Evolutionary conservation across 2,888 invertebrate species (phyloP).

Genomic region (Synanthedon myopaeformis): DNA sequence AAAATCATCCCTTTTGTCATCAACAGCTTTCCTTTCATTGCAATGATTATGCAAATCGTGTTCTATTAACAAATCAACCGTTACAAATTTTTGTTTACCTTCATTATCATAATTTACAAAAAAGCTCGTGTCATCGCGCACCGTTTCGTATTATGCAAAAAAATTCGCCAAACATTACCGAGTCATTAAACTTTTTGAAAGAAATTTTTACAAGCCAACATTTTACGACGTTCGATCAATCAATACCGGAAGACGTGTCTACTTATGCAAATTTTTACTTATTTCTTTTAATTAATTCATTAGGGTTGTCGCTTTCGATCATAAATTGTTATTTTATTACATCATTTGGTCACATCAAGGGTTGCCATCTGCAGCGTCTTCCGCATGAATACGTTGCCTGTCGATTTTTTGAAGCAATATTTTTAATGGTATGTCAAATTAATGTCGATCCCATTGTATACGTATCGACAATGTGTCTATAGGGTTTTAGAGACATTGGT

Average conservation of each 20-base stretch:
- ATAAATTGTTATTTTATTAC: slow-evolving; percentile 51
- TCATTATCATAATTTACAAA: slow-evolving; percentile 57
- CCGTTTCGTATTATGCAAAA: slow-evolving; percentile 27
- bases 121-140: slow-evolving; percentile 53
- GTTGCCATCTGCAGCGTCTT: slow-evolving; percentile 47
- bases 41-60: slow-evolving; percentile 54
- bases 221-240: slow-evolving; percentile 60
- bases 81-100: slow-evolving; percentile 67
- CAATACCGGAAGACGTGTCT: slow-evolving; percentile 28
- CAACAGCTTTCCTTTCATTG: slow-evolving; percentile 27
- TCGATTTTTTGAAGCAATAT: slow-evolving; percentile 59
- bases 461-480: slow-evolving; percentile 64
- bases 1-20: slow-evolving; percentile 48
- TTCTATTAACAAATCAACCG: slow-evolving; percentile 66
- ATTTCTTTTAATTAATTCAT: slow-evolving; percentile 49
- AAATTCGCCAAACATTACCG: slow-evolving; percentile 28
- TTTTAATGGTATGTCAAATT: slow-evolving; percentile 68
- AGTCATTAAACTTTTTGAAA: slow-evolving; percentile 38
- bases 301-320: slow-evolving; percentile 33
- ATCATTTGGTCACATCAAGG: slow-evolving; percentile 20
- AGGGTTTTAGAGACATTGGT: slow-evolving; percentile 37
- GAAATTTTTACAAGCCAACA: slow-evolving; percentile 15
- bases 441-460: slow-evolving; percentile 57
- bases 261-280: slow-evolving; percentile 41
- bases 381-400: slow-evolving; percentile 42